These are phyloP conservation scores for Buphagus erythrorhynchus DNA, from an alignment of 2,797 vertebrate species.

Conservation along the genomic window DNA sequence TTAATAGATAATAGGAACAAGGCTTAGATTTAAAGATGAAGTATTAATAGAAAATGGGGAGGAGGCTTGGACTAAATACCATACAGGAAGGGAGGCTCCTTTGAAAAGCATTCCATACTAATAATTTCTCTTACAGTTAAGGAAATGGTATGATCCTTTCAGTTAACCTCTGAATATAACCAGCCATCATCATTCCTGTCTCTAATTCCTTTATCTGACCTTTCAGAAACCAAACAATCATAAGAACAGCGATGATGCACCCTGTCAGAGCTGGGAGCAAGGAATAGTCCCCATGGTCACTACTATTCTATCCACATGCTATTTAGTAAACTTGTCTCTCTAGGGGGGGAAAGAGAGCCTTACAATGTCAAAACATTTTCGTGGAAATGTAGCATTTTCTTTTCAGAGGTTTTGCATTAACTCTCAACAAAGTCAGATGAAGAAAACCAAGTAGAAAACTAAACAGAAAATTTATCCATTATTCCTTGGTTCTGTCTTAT, in stretches of 20 bases:
- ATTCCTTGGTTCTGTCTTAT: background rate
- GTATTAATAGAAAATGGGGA: background rate
- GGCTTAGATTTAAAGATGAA: background rate
- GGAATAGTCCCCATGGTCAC: background rate
- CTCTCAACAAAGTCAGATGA: background rate
- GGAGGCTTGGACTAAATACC: background rate
- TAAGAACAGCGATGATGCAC: background rate
- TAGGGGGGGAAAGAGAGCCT: rapidly evolving
- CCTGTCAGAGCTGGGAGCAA: background rate
- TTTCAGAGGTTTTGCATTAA: background rate
- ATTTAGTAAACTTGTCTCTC: background rate
- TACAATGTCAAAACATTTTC: background rate
- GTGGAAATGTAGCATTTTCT: background rate
- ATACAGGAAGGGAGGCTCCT: background rate
- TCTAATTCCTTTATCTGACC: background rate
- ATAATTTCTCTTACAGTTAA: background rate
- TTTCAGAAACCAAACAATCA: background rate
- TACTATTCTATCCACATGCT: background rate
- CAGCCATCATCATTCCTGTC: background rate
- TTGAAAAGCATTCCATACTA: background rate
- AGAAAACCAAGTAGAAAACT: background rate
- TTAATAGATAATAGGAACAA: background rate
- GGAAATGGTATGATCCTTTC: background rate
- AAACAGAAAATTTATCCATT: background rate
- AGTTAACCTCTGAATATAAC: background rate